These are phyloP conservation scores for Chionis minor DNA, from an alignment of 2,113 vertebrate genomes.

Conservation along the genomic window DNA sequence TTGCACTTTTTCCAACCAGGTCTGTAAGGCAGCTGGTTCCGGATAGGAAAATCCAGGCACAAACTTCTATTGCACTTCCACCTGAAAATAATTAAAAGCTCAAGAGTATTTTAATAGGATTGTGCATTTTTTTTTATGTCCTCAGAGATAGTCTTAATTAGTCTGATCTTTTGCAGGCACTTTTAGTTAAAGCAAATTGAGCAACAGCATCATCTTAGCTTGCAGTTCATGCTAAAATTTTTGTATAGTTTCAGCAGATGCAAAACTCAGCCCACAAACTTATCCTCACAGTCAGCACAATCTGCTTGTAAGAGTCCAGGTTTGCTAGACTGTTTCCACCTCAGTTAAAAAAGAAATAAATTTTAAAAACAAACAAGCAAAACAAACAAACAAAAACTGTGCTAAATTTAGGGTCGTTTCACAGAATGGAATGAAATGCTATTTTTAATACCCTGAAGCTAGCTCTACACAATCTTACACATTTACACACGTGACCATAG, in stretches of 20 bases:
- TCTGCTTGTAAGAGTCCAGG: neutral
- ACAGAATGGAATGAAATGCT: neutral
- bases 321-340: slow-evolving; percentile 5
- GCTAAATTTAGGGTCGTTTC: neutral
- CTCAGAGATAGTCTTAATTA: slow-evolving; percentile 24
- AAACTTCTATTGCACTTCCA: neutral
- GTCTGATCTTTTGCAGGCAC: slow-evolving; percentile 16
- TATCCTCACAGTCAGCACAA: slow-evolving; percentile 31
- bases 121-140: neutral
- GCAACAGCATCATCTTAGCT: slow-evolving; percentile 4
- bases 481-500: neutral
- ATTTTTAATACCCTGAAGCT: neutral
- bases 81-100: slow-evolving; percentile 43
- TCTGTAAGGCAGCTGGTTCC: neutral
- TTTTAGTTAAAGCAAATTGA: slow-evolving; percentile 32
- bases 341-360: neutral
- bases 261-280: neutral
- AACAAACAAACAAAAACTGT: neutral
- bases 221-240: neutral
- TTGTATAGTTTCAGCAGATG: slow-evolving; percentile 32
- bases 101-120: slow-evolving; percentile 5
- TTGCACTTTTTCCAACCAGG: neutral
- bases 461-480: neutral
- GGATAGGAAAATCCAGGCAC: neutral
- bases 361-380: neutral